Evolutionary conservation across 2,113 vertebrate genomes (phyloP), one percentile per base, ranked within the genome.

Genomic region (Scalopus aquaticus): DNA sequence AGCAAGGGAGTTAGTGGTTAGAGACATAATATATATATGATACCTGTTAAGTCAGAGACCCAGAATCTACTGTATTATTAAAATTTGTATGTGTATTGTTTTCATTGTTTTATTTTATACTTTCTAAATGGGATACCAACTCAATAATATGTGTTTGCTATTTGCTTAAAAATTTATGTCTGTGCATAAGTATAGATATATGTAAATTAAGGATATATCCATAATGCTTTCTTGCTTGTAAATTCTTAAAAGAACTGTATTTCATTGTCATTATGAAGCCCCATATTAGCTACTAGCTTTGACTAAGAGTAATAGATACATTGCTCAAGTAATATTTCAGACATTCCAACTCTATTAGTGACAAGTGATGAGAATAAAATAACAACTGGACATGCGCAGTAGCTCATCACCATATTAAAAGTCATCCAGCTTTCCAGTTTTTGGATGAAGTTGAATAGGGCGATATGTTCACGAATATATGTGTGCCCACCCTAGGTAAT

Each of bases 321-420:
- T 60, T 87, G 72, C 64, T 86, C 20, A 73, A 46, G 73, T 76
- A 79, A 64, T 79, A 49, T 26, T 82, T 95, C 60, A 73, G 39
- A 85, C 77, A 88, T 73, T 60, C 12, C 20, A 84, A 37, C 51
- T 65, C 54, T 86, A 88, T 51, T 70, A 37, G 87, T 51, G 16
- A 86, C 56, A 86, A 73, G 28, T 81, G 10, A 3, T 24, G 3
- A 51, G 22, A 81, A 28, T 56, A 65, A 78, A 88, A 78, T 86
- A 76, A 82, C 69, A 94, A 60, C 19, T 77, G 26, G 26, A 60
- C 67, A 95, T 93, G 69, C 42, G 90, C 91, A 77, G 37, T 76
- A 81, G 11, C 6, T 91, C 46, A 69, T 15, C 49, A 10, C 73
- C n/a, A 67, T 81, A 77, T 67, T 79, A 91, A 86, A 90, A 51